Conservation (phyloP, 1,140 invertebrate species). For the Penaeus japonicus region DNA sequence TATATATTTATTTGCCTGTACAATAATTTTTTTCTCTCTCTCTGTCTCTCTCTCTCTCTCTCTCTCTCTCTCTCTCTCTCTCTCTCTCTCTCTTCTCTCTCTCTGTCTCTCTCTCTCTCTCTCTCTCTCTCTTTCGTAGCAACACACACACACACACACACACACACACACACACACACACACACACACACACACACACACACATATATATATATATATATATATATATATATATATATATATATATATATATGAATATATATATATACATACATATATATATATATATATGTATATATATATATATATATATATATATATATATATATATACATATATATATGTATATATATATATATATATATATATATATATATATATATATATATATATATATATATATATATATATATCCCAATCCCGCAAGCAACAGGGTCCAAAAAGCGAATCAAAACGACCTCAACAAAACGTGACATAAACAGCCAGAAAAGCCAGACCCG, state of each 20-base stretch:
- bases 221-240: background rate
- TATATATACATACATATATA: conserved; percentile 9
- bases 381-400: conserved; percentile 6
- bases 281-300: background rate
- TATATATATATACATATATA: background rate
- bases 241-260: background rate
- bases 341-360: background rate
- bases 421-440: too few species aligned
- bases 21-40: too few species aligned
- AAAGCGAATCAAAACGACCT: too few species aligned
- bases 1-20: background rate
- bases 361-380: background rate
- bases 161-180: background rate
- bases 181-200: background rate
- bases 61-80: too few species aligned
- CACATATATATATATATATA: background rate
- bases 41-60: too few species aligned
- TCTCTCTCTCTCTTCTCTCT: too few species aligned
- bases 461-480: too few species aligned
- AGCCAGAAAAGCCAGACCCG: too few species aligned
- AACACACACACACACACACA: background rate
- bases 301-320: background rate
- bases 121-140: too few species aligned
- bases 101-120: too few species aligned
- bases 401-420: background rate